Evolutionary conservation across 2,113 vertebrate species (phyloP).

Genomic region (Leptocoma aspasia): DNA sequence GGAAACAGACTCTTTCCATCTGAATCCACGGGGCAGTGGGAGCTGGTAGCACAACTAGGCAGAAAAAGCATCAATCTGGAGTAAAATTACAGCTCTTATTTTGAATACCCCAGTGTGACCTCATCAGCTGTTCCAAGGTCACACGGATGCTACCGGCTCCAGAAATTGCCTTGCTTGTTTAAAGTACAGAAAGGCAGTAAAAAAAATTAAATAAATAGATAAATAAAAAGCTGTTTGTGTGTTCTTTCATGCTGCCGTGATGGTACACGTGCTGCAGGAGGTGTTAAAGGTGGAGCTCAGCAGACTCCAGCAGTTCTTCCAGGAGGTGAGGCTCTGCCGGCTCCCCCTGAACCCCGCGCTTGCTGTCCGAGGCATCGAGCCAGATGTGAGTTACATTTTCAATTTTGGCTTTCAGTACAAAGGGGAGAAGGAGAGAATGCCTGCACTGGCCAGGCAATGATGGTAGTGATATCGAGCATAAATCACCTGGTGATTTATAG

Average conservation of each 20-base stretch:
- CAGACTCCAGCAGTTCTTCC: constrained; percentile 66
- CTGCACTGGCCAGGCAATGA: neutral
- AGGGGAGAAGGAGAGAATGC: neutral
- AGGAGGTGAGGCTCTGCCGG: constrained; percentile 55
- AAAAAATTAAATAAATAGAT: rapidly evolving
- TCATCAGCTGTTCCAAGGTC: neutral
- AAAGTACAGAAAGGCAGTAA: neutral
- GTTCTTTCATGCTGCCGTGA: neutral
- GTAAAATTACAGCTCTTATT: neutral
- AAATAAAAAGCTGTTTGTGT: neutral
- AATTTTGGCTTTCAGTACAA: neutral
- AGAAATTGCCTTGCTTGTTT: neutral
- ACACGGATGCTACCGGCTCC: neutral
- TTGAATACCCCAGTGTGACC: neutral
- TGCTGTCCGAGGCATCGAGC: constrained; percentile 57
- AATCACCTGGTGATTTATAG: neutral
- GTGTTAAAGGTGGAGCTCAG: constrained; percentile 59
- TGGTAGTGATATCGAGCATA: rapidly evolving
- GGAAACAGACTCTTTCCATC: neutral
- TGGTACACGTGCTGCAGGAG: constrained; percentile 48
- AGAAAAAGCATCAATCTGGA: neutral
- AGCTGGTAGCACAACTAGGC: neutral
- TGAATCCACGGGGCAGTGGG: neutral
- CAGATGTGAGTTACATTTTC: neutral
- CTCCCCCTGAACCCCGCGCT: constrained; percentile 66